These are phyloP conservation scores for Ligdia adustata DNA, from an alignment of 2,888 invertebrate species.

Conservation along the genomic window DNA sequence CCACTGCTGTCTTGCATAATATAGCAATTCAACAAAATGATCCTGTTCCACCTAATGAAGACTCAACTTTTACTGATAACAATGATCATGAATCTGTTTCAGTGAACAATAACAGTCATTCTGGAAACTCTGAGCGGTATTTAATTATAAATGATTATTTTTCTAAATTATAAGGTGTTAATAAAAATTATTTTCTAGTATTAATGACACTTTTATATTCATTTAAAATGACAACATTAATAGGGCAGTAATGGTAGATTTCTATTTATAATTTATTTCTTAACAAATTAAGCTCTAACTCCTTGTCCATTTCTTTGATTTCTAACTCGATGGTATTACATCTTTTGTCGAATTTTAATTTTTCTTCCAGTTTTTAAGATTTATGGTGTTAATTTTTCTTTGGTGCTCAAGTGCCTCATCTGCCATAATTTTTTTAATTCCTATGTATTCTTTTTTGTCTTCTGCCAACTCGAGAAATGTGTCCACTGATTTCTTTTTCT, in stretches of 20 bases:
- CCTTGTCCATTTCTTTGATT: neutral
- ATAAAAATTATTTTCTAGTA: neutral
- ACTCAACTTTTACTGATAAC: neutral
- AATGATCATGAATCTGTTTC: neutral
- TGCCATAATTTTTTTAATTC: neutral
- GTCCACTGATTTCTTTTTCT: neutral
- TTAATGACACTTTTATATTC: neutral
- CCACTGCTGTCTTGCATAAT: constrained; percentile 1
- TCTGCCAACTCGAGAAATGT: neutral
- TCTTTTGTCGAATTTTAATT: no score
- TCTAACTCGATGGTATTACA: no score
- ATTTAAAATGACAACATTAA: neutral
- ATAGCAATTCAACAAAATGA: no score
- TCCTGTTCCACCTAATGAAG: no score
- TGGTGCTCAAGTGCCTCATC: no score
- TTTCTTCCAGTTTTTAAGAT: no score
- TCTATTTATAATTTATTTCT: neutral
- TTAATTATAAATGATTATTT: neutral
- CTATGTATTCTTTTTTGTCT: neutral
- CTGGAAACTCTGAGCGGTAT: neutral
- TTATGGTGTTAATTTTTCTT: no score
- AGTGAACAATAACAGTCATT: neutral
- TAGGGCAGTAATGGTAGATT: neutral
- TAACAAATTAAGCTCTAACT: neutral
- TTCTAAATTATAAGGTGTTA: neutral